These are phyloP conservation scores for Antheraea yamamai DNA, from an alignment of 2,888 invertebrate species.

Conservation along the genomic window DNA sequence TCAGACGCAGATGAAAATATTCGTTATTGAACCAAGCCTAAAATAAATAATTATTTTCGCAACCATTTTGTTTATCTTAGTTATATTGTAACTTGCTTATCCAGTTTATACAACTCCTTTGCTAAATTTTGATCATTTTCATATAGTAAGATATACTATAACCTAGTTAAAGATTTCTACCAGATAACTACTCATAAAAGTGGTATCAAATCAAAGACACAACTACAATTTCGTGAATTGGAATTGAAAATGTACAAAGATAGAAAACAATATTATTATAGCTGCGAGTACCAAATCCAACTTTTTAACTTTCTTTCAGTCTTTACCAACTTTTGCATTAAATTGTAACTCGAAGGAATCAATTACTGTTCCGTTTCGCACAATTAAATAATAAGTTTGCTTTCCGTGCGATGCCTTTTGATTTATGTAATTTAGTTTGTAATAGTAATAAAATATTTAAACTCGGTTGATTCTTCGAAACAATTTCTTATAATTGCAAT, in stretches of 20 bases:
- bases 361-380: not conserved
- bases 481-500: constrained; percentile 20
- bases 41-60: not conserved
- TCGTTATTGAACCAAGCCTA: not conserved
- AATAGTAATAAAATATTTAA: constrained; percentile 30
- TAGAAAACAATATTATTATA: constrained; percentile 57
- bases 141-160: not conserved
- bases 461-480: constrained; percentile 10
- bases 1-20: not conserved
- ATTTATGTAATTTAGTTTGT: constrained; percentile 5
- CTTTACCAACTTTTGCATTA: constrained; percentile 76
- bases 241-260: constrained; percentile 52
- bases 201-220: constrained; percentile 30
- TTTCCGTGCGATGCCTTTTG: not conserved
- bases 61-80: not conserved
- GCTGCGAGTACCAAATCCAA: constrained; percentile 64
- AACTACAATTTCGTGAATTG: constrained; percentile 40
- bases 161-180: not conserved
- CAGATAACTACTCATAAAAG: constrained; percentile 19
- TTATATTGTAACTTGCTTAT: not conserved
- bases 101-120: not conserved
- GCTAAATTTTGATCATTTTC: not conserved
- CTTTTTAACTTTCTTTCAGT: constrained; percentile 67
- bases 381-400: constrained; percentile 8
- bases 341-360: constrained; percentile 48